Evolutionary conservation across 23 tunicate species (phyloP).

Genomic region (Pegea sp.): DNA sequence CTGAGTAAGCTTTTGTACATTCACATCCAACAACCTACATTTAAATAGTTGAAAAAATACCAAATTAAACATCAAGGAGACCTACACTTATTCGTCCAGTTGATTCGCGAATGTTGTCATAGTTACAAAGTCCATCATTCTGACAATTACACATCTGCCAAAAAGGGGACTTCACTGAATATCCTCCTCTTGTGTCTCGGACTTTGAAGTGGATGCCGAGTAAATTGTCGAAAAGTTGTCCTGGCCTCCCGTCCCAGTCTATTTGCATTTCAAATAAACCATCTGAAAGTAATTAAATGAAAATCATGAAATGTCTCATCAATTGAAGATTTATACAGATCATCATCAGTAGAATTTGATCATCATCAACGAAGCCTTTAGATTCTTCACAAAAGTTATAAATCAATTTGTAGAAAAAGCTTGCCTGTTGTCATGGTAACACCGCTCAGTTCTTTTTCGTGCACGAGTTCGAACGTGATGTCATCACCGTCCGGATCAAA

Average conservation of each 20-base stretch:
- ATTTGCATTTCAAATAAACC: no score
- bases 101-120: constrained; percentile 4
- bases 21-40: constrained; percentile 20
- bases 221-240: constrained; percentile 5
- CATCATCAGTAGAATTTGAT: background rate
- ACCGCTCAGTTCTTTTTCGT: background rate
- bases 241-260: no score
- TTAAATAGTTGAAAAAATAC: background rate
- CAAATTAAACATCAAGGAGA: background rate
- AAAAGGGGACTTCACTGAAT: constrained; percentile 9
- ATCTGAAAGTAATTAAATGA: no score
- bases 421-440: background rate
- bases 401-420: background rate
- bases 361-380: background rate
- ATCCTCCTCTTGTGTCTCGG: constrained; percentile 25
- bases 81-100: constrained; percentile 38
- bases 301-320: no score
- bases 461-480: background rate
- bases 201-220: constrained; percentile 26
- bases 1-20: constrained; percentile 26
- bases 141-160: constrained; percentile 63
- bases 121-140: constrained; percentile 23
- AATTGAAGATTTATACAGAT: background rate
- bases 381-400: background rate
- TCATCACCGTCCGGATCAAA: background rate